Evolutionary conservation across 2,797 vertebrate genomes (phyloP).

Genomic region (Kryptopterus vitreolus): DNA sequence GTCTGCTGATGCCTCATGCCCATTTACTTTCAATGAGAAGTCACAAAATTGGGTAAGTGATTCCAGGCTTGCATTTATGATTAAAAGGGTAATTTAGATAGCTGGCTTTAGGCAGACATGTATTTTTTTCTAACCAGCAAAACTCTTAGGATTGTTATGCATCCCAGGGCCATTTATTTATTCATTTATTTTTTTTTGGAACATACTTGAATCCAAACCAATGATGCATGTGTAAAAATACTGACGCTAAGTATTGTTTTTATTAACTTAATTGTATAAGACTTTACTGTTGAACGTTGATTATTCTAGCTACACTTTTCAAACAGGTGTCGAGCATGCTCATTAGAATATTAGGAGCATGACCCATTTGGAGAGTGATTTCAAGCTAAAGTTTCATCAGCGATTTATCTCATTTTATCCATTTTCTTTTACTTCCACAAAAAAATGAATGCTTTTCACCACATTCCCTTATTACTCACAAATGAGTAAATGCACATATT

Average conservation of each 20-base stretch:
- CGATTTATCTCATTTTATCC: not conserved
- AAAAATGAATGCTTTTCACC: not conserved
- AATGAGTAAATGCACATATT: not conserved
- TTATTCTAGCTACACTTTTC: too few species aligned
- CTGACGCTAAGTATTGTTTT: not conserved
- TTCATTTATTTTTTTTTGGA: not conserved
- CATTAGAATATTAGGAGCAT: too few species aligned
- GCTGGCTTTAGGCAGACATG: not conserved
- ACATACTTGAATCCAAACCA: not conserved
- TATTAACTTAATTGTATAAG: too few species aligned
- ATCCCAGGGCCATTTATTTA: not conserved
- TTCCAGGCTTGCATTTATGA: not conserved
- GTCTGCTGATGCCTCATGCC: not conserved
- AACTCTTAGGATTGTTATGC: not conserved
- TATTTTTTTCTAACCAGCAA: not conserved
- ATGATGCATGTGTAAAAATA: too few species aligned
- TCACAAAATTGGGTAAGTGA: not conserved
- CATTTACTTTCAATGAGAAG: not conserved
- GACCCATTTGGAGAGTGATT: not conserved
- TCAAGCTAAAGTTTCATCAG: not conserved
- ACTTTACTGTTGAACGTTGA: not conserved
- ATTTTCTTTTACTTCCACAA: not conserved
- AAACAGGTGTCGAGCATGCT: not conserved
- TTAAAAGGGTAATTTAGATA: not conserved
- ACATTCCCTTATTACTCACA: not conserved